Conservation (phyloP, 2,113 vertebrate species). For the Grammomys surdaster region DNA sequence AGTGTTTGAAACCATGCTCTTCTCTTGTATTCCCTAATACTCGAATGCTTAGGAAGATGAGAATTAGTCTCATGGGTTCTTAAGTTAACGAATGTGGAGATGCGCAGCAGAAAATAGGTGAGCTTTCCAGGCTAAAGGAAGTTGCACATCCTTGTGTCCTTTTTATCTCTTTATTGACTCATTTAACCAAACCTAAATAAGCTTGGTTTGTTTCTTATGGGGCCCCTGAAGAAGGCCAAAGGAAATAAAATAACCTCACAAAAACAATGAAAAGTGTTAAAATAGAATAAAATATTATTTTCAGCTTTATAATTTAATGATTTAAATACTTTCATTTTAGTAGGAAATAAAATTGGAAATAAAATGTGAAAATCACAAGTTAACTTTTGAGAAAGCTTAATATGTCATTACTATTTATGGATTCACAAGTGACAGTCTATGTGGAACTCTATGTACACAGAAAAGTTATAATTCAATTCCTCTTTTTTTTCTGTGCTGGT, state of each 20-base stretch:
- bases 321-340: background rate
- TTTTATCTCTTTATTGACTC: background rate
- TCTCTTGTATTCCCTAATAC: too few relatives aligned
- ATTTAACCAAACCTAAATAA: background rate
- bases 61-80: background rate
- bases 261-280: background rate
- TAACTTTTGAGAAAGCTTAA: background rate
- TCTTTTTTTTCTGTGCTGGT: background rate
- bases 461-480: background rate
- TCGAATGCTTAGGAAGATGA: background rate
- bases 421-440: background rate
- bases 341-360: background rate
- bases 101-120: background rate
- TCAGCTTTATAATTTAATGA: background rate
- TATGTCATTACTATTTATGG: background rate
- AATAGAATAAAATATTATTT: background rate
- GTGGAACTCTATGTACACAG: background rate
- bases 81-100: background rate
- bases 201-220: background rate
- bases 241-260: too few relatives aligned
- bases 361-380: background rate
- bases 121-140: background rate
- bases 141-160: too few relatives aligned
- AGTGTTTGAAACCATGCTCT: too few relatives aligned
- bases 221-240: too few relatives aligned